phyloP scores from a whole-genome alignment of 2,888 invertebrate species.

The Eustalomyia histrio region DNA sequence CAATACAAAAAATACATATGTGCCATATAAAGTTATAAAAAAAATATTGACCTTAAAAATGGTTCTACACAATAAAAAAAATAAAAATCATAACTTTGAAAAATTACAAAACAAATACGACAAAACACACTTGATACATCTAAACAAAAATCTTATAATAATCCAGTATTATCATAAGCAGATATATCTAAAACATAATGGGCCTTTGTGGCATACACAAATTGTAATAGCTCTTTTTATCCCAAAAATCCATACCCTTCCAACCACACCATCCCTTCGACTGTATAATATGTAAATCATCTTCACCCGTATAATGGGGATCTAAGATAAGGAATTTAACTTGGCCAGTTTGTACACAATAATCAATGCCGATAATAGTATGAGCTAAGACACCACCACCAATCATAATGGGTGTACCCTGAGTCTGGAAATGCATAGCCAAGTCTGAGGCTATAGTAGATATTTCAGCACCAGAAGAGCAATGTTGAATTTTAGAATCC shows the following conservation, averaged over 20 bases:
- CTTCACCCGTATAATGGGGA: slow-evolving; percentile 97
- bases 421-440: slow-evolving; percentile 92
- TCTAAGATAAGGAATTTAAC: slow-evolving; percentile 96
- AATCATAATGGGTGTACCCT: slow-evolving; percentile 99
- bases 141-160: slow-evolving; percentile 12
- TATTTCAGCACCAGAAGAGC: slow-evolving; percentile 92
- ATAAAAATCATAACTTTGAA: slow-evolving; percentile 22
- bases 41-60: slow-evolving; percentile 23
- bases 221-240: slow-evolving; percentile 96
- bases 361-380: slow-evolving; percentile 97
- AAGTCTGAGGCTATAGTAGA: slow-evolving; percentile 89
- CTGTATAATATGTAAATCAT: slow-evolving; percentile 87
- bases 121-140: slow-evolving; percentile 6
- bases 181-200: slow-evolving; percentile 72
- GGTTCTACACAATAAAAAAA: slow-evolving; percentile 1
- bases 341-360: slow-evolving; percentile 88
- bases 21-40: slow-evolving; percentile 58
- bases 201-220: slow-evolving; percentile 91
- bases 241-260: slow-evolving; percentile 97
- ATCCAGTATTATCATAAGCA: not conserved
- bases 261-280: slow-evolving; percentile 98
- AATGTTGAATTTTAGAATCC: slow-evolving; percentile 89
- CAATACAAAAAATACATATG: slow-evolving; percentile 55
- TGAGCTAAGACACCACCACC: slow-evolving; percentile 99
- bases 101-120: slow-evolving; percentile 47